phyloP scores from a whole-genome alignment of 2,113 vertebrate species.

The Cyprinodon tularosa region DNA sequence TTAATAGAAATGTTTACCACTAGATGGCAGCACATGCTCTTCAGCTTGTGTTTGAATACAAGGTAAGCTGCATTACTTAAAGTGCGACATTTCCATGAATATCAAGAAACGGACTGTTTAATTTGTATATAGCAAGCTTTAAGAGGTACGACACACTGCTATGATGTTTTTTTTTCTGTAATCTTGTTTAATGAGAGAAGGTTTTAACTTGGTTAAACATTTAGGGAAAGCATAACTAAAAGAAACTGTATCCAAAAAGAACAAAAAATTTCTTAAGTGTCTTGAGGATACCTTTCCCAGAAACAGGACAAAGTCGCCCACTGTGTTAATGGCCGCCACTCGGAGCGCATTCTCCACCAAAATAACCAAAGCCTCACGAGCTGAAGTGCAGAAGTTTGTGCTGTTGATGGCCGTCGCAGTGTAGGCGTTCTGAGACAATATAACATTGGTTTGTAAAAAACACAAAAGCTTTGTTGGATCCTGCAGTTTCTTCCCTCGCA shows the following conservation, averaged over 20 bases:
- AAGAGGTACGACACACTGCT: neutral
- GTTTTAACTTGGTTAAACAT: neutral
- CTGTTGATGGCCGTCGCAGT: constrained; percentile 98
- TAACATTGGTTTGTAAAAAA: neutral
- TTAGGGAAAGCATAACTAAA: neutral
- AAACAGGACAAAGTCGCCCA: constrained; percentile 97
- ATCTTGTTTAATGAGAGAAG: neutral
- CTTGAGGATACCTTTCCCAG: constrained; percentile 88
- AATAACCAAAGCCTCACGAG: constrained; percentile 93
- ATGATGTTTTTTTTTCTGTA: neutral
- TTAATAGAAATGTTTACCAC: neutral
- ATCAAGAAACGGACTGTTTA: neutral
- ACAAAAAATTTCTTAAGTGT: neutral
- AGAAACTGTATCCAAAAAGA: neutral
- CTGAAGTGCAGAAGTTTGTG: constrained; percentile 97
- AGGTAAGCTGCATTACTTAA: neutral
- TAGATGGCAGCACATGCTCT: neutral
- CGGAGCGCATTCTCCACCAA: constrained; percentile 94
- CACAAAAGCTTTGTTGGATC: neutral
- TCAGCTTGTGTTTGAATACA: no score
- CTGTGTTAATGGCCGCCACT: constrained; percentile 95
- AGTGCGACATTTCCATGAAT: neutral
- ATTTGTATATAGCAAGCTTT: neutral
- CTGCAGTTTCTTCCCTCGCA: neutral
- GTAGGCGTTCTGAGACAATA: constrained; percentile 88